Conservation (phyloP, 1,140 invertebrate genomes). For the Megalopta genalis region DNA sequence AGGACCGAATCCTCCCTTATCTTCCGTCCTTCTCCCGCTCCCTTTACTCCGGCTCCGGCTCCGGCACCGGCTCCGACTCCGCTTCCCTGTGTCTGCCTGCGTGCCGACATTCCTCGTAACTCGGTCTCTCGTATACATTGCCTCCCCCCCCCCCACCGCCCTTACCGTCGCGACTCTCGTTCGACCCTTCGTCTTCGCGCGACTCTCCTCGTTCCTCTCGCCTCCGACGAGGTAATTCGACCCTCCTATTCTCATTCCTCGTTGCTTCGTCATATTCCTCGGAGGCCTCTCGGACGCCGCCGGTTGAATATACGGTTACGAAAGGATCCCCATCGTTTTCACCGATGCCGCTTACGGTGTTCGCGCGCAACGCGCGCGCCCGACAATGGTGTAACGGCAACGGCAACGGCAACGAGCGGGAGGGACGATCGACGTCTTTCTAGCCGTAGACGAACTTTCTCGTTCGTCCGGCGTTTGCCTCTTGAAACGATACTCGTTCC, state of each 20-base stretch:
- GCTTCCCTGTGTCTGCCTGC: not conserved
- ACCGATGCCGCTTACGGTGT: too few species aligned
- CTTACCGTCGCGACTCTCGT: not conserved
- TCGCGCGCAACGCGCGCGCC: too few species aligned
- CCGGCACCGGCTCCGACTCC: too few species aligned
- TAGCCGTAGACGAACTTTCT: too few species aligned
- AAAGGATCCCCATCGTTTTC: constrained; percentile 1
- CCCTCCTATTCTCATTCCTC: constrained; percentile 49
- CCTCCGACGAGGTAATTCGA: constrained; percentile 44
- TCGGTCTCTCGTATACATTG: not conserved
- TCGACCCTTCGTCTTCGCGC: not conserved
- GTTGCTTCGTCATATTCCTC: constrained; percentile 20
- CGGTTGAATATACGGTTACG: constrained; percentile 45
- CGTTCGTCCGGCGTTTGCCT: too few species aligned
- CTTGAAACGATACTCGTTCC: not conserved
- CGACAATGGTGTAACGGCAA: too few species aligned
- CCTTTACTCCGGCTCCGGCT: too few species aligned
- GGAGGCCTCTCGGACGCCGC: not conserved
- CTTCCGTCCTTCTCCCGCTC: not conserved
- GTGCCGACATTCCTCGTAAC: not conserved
- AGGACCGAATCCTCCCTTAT: not conserved
- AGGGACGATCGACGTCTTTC: too few species aligned
- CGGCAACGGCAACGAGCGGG: too few species aligned
- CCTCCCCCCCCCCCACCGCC: not conserved
- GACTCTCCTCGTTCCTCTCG: not conserved